Evolutionary conservation across 2,113 vertebrate species (phyloP), one percentile per base, ranked within the genome.

Genomic region (Miniopterus natalensis): DNA sequence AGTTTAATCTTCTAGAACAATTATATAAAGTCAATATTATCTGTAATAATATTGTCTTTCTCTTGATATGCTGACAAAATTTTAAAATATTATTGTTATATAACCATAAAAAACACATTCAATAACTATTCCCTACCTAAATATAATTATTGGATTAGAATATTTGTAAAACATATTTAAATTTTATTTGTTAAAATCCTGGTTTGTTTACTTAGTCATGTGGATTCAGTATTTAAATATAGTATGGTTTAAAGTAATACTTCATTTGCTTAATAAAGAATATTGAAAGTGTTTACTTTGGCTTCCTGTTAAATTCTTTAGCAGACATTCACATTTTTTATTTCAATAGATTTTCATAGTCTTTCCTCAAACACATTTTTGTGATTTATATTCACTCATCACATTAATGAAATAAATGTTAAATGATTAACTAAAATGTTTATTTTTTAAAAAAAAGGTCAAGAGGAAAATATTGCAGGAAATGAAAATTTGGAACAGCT

Each of bases 321-420:
- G n/a, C 18, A 91, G 84, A 80, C 42, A 77, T 84, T 93, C 51
- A 84, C 59, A 90, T 71, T 71, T 95, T 95, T 81, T 91, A 88
- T 68, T 57, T 88, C 36, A 70, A 20, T 40, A 85, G 18, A 53
- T 84, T 88, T 91, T 85, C 70, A 21, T 55, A 80, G 66, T 78
- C 73, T 93, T 94, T 96, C 61, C 29, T 84, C 59, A 91, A 75
- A 95, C 87, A 88, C 47, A 31, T 90, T 81, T 74, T 91, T 57
- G 15, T 83, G 68, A 96, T 96, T 93, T 96, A 89, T 83, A 93
- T 9, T 96, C 83, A 77, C 66, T 96, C 73, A 88, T 66, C 84
- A 84, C 53, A 81, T 80, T 96, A 96, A 93, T 81, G 78, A 96
- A 96, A 91, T 90, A 91, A 95, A 93, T 63, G 61, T 61, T 85